Evolutionary conservation across 2,797 vertebrate species (phyloP), one percentile per base, ranked within the genome.

Genomic region (Cossypha caffra): DNA sequence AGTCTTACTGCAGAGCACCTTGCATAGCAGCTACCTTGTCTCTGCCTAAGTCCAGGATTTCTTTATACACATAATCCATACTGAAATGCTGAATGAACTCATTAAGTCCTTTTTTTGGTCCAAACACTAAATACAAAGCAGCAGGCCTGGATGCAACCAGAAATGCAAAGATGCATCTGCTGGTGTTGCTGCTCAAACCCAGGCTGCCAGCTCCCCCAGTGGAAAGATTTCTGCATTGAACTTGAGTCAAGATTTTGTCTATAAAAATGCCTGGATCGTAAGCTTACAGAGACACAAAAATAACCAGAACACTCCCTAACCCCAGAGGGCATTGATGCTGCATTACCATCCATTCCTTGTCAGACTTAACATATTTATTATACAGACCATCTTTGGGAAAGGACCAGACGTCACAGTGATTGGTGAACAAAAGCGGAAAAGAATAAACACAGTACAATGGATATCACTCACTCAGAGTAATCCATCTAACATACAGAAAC

Each of bases 391-490:
- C 87, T 95, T 89, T 80, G 89, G 87, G 87, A 88, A 93, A 78
- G 55, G 37, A 92, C 72, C 57, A 94, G 96, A 74, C 90, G 92
- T 82, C 72, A 33, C 7, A 86, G 86, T 93, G 95, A 95, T 74
- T 95, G 86, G 92, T 96, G 95, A 93, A 95, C 91, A 96, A 93
- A 95, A 86, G 89, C 6, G 0, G 54, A 78, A 78, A 80, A 90
- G 94, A 80, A 94, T 96, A 93, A 97, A 96, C 95, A 95, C 37
- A 73, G 87, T 78, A 95, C 92, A 92, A 94, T 88, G 89, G 81
- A 81, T 93, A 88, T 95, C 92, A 73, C 66, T 96, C 61, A 62
- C n/a, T 38, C 55, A 76, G 87, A 91, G 87, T 62, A 86, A 94
- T 96, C 93, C 51, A 93, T 94, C 89, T 83, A 93, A 79, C 33